These are phyloP conservation scores for Girardia tigrina DNA, from an alignment of 2,888 invertebrate species.

Conservation along the genomic window DNA sequence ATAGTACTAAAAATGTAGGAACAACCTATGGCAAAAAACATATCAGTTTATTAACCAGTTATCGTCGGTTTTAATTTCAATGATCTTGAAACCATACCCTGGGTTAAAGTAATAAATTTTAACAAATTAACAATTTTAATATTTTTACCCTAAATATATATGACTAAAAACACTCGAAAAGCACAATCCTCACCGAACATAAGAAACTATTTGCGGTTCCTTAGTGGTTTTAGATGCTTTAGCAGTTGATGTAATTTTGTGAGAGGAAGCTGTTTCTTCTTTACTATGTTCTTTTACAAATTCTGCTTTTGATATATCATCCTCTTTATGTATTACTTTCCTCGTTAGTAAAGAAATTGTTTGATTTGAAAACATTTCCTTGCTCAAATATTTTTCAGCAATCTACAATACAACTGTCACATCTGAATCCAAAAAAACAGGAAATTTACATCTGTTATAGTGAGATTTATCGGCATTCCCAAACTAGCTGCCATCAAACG, in stretches of 20 bases:
- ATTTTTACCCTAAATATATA: no score
- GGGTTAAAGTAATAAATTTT: no score
- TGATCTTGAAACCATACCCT: no score
- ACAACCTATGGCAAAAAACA: no score
- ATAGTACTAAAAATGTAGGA: no score
- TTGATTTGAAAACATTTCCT: neutral
- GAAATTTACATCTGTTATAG: neutral
- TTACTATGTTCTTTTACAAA: neutral
- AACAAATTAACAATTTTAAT: no score
- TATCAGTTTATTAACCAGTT: no score
- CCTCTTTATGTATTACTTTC: neutral
- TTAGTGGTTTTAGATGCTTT: neutral
- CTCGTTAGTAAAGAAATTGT: neutral
- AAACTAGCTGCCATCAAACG: constrained; percentile 44
- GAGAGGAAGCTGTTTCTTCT: neutral
- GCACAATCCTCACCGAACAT: no score
- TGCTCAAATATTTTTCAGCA: neutral
- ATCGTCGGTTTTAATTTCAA: no score
- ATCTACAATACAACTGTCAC: neutral
- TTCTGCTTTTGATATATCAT: neutral
- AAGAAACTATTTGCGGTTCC: neutral
- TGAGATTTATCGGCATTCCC: constrained; percentile 39
- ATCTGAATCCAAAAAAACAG: neutral
- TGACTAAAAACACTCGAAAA: no score
- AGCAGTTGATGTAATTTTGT: neutral